A percentile compares a stretch with the other conserved stretches of the same genome.
Conservation (phyloP, 2,113 vertebrate species). For the Cricetomys ansorgei region DNA sequence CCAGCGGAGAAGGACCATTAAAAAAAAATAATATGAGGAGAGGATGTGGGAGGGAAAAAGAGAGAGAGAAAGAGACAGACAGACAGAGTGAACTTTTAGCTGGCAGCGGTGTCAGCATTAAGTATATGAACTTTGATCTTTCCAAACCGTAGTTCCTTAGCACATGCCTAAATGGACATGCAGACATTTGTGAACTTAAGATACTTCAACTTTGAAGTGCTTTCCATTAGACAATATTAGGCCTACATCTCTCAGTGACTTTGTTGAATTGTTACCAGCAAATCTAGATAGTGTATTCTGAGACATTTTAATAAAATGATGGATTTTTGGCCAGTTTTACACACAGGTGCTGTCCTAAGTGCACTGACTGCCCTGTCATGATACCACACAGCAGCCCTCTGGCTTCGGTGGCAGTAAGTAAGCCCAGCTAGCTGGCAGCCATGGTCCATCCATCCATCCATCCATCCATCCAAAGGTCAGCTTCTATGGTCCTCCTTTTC, state of each 20-base stretch:
- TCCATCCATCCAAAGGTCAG: not conserved
- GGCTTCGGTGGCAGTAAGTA: not conserved
- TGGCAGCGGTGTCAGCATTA: not conserved
- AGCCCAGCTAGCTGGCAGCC: not conserved
- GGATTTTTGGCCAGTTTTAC: slow-evolving; percentile 9
- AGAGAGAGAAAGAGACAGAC: slow-evolving; percentile 49
- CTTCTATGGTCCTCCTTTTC: not conserved
- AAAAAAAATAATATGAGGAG: slow-evolving; percentile 77
- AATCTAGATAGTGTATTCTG: slow-evolving; percentile 8
- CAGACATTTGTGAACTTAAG: not conserved
- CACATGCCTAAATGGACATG: not conserved
- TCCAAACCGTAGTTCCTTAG: not conserved
- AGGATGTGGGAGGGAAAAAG: not conserved
- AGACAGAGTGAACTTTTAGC: slow-evolving; percentile 54
- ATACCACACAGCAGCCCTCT: not conserved
- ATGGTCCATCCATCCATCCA: not conserved
- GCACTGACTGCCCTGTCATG: not conserved
- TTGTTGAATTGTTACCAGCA: slow-evolving; percentile 25
- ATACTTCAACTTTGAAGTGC: slow-evolving; percentile 24
- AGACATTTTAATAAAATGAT: slow-evolving; percentile 2
- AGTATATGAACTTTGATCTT: not conserved
- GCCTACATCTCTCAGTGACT: not conserved
- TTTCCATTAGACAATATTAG: slow-evolving; percentile 19
- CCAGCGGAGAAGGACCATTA: slow-evolving; percentile 79
- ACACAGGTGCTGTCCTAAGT: not conserved